Evolutionary conservation across 1,140 invertebrate species (phyloP).

Genomic region (Drosophila ohnishii): DNA sequence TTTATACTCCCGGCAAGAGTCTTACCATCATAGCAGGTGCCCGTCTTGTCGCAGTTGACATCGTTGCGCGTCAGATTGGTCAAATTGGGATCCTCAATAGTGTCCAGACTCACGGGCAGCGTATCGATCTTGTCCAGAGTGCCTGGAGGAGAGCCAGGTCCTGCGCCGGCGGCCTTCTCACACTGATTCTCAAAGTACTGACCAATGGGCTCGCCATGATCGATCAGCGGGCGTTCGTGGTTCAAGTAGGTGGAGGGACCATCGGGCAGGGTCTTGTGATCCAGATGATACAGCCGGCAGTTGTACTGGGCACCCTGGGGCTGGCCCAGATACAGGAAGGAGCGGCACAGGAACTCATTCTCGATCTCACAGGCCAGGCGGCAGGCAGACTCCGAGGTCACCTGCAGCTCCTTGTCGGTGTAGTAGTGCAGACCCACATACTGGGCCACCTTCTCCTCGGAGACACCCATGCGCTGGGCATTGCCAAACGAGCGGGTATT

Average conservation of each 20-base stretch:
- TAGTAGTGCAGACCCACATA: constrained; percentile 96
- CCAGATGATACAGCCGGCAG: constrained; percentile 95
- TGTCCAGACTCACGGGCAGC: constrained; percentile 88
- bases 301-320: constrained; percentile 91
- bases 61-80: constrained; percentile 90
- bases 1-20: not conserved
- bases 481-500: constrained; percentile 89
- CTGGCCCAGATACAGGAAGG: constrained; percentile 92
- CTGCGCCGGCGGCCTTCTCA: constrained; percentile 85
- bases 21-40: constrained; percentile 96
- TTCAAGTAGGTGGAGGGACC: constrained; percentile 95
- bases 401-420: constrained; percentile 95
- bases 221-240: constrained; percentile 93
- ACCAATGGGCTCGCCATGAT: constrained; percentile 94
- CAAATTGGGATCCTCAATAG: constrained; percentile 87
- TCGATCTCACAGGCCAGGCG: constrained; percentile 95
- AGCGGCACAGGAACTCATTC: constrained; percentile 95
- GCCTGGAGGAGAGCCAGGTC: constrained; percentile 72
- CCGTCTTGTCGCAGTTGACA: constrained; percentile 96
- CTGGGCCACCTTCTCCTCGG: constrained; percentile 94
- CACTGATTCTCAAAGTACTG: constrained; percentile 95
- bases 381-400: constrained; percentile 92
- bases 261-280: constrained; percentile 95
- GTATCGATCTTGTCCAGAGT: constrained; percentile 83
- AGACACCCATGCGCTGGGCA: constrained; percentile 91